Evolutionary conservation across 2,797 vertebrate genomes (phyloP), one percentile per base, ranked within the genome.

Genomic region (Tragelaphus eurycerus): DNA sequence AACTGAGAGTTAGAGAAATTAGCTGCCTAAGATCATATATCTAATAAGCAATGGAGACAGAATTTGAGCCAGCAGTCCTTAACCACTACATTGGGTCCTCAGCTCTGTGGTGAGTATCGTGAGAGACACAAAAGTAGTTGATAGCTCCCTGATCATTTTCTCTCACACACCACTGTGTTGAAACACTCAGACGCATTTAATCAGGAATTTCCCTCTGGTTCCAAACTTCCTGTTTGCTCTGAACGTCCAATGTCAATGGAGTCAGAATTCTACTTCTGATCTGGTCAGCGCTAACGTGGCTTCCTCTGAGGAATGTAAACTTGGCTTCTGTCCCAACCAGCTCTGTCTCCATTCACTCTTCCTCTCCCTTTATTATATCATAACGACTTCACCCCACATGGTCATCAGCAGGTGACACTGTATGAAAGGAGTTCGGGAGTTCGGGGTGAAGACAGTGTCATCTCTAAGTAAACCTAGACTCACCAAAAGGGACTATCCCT

Each of bases 241-340:
- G 89, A 91, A 95, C 43, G 17, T 90, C 67, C 43, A 5, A 62
- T 92, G 92, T 90, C 93, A 96, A 85, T 6, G 71, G 67, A 97
- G 95, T 96, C 91, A 89, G 93, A 90, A 92, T 88, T 43, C 50
- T 71, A 25, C 93, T 96, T 98, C 50, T 34, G 74, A 96, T 86
- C 90, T 94, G 88, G 93, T 14, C 64, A 74, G 98, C 92, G 67
- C 21, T 97, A 98, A 98, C 4, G 62, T 62, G 97, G 96, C 97
- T 98, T 98, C 98, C 97, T 98, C 85, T 21, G 78, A 98, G 97
- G 98, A 98, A 98, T 98, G 98, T 98, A 98, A 98, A 98, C 97
- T 98, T 97, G 98, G 98, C 98, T 97, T 79, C 86, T 96, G 74
- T 95, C 96, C 98, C 90, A 97, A 86, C 87, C 95, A 89, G 96